These are phyloP conservation scores for Electrona antarctica DNA, from an alignment of 2,113 vertebrate genomes.

Conservation along the genomic window DNA sequence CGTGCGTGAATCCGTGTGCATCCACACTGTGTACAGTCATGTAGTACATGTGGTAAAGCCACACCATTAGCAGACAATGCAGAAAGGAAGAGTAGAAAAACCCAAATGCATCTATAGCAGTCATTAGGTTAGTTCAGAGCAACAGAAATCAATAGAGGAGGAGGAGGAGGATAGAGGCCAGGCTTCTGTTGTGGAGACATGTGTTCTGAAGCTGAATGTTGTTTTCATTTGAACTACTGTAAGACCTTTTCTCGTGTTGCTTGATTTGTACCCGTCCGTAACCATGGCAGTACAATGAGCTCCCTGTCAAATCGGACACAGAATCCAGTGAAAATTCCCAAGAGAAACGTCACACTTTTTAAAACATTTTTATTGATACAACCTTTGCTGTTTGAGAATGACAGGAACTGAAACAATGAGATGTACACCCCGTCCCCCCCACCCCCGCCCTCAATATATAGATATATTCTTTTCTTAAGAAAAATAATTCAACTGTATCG, in stretches of 20 bases:
- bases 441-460: conserved; percentile 73
- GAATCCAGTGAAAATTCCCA: conserved; percentile 42
- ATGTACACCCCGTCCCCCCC: conserved; percentile 72
- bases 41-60: conserved; percentile 46
- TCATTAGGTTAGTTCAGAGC: conserved; percentile 50
- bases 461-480: conserved; percentile 87
- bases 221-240: too few species aligned
- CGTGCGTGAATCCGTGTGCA: conserved; percentile 15
- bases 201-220: background rate
- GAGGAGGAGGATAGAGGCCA: conserved; percentile 23
- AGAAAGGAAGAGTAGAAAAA: conserved; percentile 54
- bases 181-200: conserved; percentile 46
- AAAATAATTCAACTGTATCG: conserved; percentile 90
- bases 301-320: conserved; percentile 20
- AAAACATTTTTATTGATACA: conserved; percentile 84
- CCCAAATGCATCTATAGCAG: conserved; percentile 46
- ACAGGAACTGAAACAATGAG: conserved; percentile 88
- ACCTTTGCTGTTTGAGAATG: conserved; percentile 91
- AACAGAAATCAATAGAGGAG: conserved; percentile 61
- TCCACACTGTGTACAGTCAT: conserved; percentile 54
- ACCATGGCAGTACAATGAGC: conserved; percentile 22
- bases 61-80: conserved; percentile 60
- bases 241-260: background rate
- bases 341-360: conserved; percentile 75
- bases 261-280: conserved; percentile 17